Evolutionary conservation across 2,888 invertebrate species (phyloP).

Genomic region (Linnaemya vulpina): DNA sequence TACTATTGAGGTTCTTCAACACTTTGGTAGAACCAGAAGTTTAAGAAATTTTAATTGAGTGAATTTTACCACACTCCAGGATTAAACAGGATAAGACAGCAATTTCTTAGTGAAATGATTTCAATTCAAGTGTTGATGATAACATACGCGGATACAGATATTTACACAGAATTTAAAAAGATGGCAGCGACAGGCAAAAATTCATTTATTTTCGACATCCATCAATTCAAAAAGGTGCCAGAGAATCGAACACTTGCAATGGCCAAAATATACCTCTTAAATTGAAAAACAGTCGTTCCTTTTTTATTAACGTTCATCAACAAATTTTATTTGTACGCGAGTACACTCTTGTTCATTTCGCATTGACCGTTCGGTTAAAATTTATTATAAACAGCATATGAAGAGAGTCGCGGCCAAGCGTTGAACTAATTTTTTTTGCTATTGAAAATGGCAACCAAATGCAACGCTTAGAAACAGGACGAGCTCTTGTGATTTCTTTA

Average conservation of each 20-base stretch:
- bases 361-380: neutral
- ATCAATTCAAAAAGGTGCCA: neutral
- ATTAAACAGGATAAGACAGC: neutral
- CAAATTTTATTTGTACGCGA: neutral
- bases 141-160: no score
- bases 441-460: neutral
- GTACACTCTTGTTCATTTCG: neutral
- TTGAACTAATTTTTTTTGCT: neutral
- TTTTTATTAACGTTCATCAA: neutral
- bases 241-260: neutral
- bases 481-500: neutral
- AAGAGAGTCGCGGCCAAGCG: neutral
- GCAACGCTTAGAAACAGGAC: no score
- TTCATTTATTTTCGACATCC: neutral
- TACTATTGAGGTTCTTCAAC: neutral
- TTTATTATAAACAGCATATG: neutral
- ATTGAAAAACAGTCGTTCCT: neutral
- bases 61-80: neutral
- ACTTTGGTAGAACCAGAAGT: neutral
- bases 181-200: neutral
- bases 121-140: no score
- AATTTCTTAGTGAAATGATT: neutral
- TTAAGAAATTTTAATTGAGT: neutral
- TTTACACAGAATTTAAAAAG: neutral
- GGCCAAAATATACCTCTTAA: neutral